Evolutionary conservation across 1,140 invertebrate species (phyloP).

Genomic region (Phymorhynchus buccinoides): DNA sequence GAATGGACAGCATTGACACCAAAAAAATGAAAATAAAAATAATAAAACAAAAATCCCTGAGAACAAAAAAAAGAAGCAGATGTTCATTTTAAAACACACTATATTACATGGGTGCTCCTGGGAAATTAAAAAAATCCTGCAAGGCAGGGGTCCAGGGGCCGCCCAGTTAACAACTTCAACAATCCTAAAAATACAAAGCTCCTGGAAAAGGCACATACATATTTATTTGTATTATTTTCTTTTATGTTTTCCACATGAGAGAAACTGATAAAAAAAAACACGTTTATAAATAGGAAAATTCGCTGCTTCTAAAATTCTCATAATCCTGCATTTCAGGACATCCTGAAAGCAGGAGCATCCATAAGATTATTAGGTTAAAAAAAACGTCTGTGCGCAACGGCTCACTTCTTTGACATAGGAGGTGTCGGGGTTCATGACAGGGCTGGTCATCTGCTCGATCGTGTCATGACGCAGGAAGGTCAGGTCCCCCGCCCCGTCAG

Average conservation of each 20-base stretch:
- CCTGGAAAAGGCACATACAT: too few species aligned
- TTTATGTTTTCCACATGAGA: too few species aligned
- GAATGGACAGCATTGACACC: neutral
- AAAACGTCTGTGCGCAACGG: neutral
- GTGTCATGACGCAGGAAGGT: constrained; percentile 89
- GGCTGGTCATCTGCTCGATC: constrained; percentile 72
- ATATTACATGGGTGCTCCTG: too few species aligned
- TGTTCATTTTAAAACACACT: neutral
- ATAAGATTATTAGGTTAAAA: neutral
- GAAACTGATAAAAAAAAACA: neutral
- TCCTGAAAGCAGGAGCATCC: too few species aligned
- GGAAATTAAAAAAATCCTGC: too few species aligned
- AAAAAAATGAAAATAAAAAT: neutral
- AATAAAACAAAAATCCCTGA: neutral
- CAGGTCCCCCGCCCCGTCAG: constrained; percentile 84
- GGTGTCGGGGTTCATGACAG: constrained; percentile 7
- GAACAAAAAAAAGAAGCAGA: neutral
- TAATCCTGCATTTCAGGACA: too few species aligned
- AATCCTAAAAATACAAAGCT: too few species aligned
- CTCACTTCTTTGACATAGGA: constrained; percentile 34
- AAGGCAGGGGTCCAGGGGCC: too few species aligned
- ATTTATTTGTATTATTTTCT: too few species aligned
- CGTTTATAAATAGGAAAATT: neutral
- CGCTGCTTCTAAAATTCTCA: too few species aligned
- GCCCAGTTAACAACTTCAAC: too few species aligned